Evolutionary conservation across 2,888 invertebrate species (phyloP), one percentile per base, ranked within the genome.

Genomic region (Mongoloraphidia duomilia): DNA sequence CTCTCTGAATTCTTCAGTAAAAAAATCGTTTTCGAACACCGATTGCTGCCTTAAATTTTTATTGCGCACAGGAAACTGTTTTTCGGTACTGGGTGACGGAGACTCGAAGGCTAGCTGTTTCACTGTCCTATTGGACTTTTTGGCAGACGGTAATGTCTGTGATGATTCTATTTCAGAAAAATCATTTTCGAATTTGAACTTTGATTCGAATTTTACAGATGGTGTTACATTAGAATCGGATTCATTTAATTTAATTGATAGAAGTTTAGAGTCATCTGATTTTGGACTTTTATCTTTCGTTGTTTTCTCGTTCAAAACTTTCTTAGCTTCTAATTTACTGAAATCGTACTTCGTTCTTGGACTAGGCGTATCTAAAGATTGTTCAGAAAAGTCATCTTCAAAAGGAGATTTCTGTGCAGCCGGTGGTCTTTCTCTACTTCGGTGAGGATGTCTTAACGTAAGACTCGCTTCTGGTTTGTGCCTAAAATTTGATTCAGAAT

Each of bases 161-260:
- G 26, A 57, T 13, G 55, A 52, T 41, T 63, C 61, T 44, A 73
- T 63, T 26, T 76, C 75, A 1, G 75, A 73, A 62, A 80, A 80
- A 60, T 81, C 80, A 56, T 73, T 76, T 13, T 80, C 79, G 62
- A 79, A 77, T 41, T 59, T 47, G 34, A 47, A 47, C 12, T 40
- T 44, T 2, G 41, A n/a, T 9, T 40, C 41, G 13, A 40, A 13
- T 14, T 13, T 34, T 8, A 11, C 9, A 11, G 36, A 17, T 9
- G 12, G 12, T 26, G 46, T n/a, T n/a, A 12, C 17, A 34, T 14
- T 47, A 5, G 47, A 47, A 4, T 47, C 41, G 4, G 47, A 47
- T 14, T 47, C 47, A 26, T 26, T 26, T 26, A 26, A 26, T 26
- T 26, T 26, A 26, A 26, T 26, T 26, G 26, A 26, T 3, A 26